Conservation (phyloP, 2,113 vertebrate species). For the Puffinus mauretanicus region DNA sequence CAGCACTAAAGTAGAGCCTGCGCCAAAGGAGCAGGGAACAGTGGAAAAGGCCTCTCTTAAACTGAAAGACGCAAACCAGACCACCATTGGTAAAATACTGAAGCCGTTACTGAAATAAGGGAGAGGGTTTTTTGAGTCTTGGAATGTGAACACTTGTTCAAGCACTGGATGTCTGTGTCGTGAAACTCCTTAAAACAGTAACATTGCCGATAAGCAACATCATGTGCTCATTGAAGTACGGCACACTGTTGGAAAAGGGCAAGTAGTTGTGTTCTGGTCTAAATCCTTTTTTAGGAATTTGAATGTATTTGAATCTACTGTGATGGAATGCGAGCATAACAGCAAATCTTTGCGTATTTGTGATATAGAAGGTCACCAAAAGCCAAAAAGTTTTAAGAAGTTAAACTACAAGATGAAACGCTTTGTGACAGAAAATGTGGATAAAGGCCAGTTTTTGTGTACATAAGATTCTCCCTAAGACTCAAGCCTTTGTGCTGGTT, state of each 20-base stretch:
- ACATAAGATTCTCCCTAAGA: slow-evolving; percentile 42
- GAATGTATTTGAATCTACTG: slow-evolving; percentile 36
- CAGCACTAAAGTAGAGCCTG: slow-evolving; percentile 32
- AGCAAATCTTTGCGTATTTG: not conserved
- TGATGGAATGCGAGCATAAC: not conserved
- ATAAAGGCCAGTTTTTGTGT: slow-evolving; percentile 73
- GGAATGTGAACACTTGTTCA: slow-evolving; percentile 28
- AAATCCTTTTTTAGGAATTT: slow-evolving; percentile 1
- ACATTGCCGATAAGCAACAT: not conserved
- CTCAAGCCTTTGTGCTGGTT: slow-evolving; percentile 35
- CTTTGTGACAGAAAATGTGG: slow-evolving; percentile 15
- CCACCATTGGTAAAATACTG: slow-evolving; percentile 71
- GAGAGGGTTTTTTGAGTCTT: not conserved
- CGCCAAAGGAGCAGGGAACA: slow-evolving; percentile 69
- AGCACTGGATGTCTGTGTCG: not conserved
- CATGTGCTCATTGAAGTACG: not conserved
- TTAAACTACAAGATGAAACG: not conserved
- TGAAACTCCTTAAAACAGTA: not conserved
- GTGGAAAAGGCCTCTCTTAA: slow-evolving; percentile 77
- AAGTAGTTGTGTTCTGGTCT: not conserved
- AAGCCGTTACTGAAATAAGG: slow-evolving; percentile 84
- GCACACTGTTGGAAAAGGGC: not conserved
- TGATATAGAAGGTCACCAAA: not conserved
- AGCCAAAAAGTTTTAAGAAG: not conserved
- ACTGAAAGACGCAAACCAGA: slow-evolving; percentile 69